Base-by-base conservation (phyloP, 2,888 invertebrate genomes). In the Drosophila macrospina region DNA sequence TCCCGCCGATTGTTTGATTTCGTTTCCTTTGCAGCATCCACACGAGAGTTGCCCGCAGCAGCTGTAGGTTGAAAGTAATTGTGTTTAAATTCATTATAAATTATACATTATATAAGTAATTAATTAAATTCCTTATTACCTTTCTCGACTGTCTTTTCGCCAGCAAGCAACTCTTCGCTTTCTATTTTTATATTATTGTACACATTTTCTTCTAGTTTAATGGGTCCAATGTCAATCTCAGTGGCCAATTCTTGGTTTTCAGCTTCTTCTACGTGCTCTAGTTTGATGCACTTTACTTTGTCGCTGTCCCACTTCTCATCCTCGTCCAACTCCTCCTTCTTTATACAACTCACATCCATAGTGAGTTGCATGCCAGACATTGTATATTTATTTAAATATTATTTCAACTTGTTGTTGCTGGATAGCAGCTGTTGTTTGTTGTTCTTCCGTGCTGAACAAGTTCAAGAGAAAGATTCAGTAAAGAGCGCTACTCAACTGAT, bases 211-310 rank as follows among this genome's bases (percentile, higher is more conserved):
- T 71, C 65, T 34, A 54, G 8, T 34, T 71, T 32, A 1, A 57
- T 8, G 10, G 52, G 42, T 7, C 48, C 72, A 16, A 69, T 30
- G 10, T 71, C 72, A 7, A 69, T 34, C 20, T 39, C 72, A 13
- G 30, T 37, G 28, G 15, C 5, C 7, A 8, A n/a, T 4, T 8
- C 11, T 11, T 16, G 6, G 16, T 26, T 30, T 30, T 39, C 16
- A 13, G 37, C 5, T 13, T 30, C 24, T 15, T 34, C 45, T 6
- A 6, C 1, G 7, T 10, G 13, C 42, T 44, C 28, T 1, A 34
- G 20, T 47, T 30, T 52, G 4, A 41, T 52, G n/a, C 11, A 30
- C 1, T 30, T 39, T 5, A n/a, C 16, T 41, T 10, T 54, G 32
- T 20, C 16, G 5, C 2, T 28, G 5, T 20, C 8, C 4, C 30